These are phyloP conservation scores for Philhelius pedissequus DNA, from an alignment of 2,888 invertebrate species.

Conservation along the genomic window DNA sequence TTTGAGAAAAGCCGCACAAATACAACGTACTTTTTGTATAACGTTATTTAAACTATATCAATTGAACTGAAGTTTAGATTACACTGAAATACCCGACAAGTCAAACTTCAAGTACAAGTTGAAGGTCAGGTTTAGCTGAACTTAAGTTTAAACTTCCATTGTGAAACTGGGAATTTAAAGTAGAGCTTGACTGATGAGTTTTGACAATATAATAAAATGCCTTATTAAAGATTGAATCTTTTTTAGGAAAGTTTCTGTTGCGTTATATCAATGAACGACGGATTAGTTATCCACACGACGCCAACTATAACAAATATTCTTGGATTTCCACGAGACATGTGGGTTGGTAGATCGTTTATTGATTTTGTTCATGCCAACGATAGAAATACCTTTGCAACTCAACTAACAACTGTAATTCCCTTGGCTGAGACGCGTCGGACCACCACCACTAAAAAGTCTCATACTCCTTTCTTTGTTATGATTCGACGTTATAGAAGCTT, in stretches of 20 bases:
- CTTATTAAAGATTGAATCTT: too few species aligned
- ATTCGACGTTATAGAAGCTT: conserved; percentile 85
- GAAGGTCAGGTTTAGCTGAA: too few species aligned
- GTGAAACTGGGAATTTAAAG: too few species aligned
- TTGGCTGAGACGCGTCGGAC: conserved; percentile 80
- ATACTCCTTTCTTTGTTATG: conserved; percentile 82
- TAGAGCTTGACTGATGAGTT: too few species aligned
- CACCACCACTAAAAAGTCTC: conserved; percentile 78
- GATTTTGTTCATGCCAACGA: conserved; percentile 91
- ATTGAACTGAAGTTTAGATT: too few species aligned
- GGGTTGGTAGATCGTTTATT: conserved; percentile 91
- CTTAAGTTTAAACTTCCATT: too few species aligned
- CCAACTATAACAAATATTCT: conserved; percentile 84
- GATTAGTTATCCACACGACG: conserved; percentile 88
- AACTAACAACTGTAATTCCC: conserved; percentile 85
- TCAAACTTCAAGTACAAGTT: too few species aligned
- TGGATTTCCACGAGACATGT: conserved; percentile 90
- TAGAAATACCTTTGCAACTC: conserved; percentile 86
- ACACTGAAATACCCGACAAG: too few species aligned
- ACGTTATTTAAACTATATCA: too few species aligned
- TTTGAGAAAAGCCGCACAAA: too few species aligned
- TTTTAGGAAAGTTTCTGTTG: conserved; percentile 87
- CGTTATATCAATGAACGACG: conserved; percentile 90
- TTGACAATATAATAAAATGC: too few species aligned
- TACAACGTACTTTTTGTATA: too few species aligned